Conservation (phyloP, 2,888 invertebrate species). For the Andrena haemorrhoa region DNA sequence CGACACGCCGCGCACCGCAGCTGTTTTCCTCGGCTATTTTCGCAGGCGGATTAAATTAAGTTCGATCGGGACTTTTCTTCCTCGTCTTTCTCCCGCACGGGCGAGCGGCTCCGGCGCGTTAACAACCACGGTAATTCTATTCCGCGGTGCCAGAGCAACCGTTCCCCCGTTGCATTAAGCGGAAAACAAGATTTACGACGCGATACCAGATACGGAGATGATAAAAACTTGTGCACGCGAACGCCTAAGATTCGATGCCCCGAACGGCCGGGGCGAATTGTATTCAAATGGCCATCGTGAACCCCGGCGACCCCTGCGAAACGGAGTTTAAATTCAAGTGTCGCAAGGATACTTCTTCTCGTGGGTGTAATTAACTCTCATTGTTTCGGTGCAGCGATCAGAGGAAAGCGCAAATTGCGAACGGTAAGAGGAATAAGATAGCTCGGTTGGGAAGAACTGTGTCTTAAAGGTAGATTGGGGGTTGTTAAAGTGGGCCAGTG, state of each 20-base stretch:
- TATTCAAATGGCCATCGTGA: conserved; percentile 30
- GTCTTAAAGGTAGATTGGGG: too few species aligned
- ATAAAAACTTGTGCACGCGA: conserved; percentile 12
- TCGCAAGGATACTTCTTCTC: too few species aligned
- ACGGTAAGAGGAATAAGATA: too few species aligned
- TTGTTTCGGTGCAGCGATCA: too few species aligned
- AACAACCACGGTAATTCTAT: conserved; percentile 21
- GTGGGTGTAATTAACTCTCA: too few species aligned
- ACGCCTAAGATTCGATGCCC: conserved; percentile 13
- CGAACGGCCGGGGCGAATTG: conserved; percentile 13
- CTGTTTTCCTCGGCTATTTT: conserved; percentile 45
- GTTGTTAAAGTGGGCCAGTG: too few species aligned
- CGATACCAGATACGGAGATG: conserved; percentile 25
- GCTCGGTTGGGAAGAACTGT: too few species aligned
- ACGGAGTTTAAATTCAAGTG: conserved; percentile 4
- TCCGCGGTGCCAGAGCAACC: not conserved
- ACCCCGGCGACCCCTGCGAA: conserved; percentile 2
- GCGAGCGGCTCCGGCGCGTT: not conserved
- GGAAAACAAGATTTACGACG: conserved; percentile 29
- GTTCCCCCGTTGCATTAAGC: conserved; percentile 8
- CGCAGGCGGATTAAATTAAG: conserved; percentile 30
- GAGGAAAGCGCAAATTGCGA: too few species aligned
- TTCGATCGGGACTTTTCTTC: conserved; percentile 9
- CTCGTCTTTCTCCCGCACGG: not conserved
- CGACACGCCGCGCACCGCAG: conserved; percentile 1